phyloP scores from a whole-genome alignment of 2,113 vertebrate genomes.

The Pseudois nayaur region DNA sequence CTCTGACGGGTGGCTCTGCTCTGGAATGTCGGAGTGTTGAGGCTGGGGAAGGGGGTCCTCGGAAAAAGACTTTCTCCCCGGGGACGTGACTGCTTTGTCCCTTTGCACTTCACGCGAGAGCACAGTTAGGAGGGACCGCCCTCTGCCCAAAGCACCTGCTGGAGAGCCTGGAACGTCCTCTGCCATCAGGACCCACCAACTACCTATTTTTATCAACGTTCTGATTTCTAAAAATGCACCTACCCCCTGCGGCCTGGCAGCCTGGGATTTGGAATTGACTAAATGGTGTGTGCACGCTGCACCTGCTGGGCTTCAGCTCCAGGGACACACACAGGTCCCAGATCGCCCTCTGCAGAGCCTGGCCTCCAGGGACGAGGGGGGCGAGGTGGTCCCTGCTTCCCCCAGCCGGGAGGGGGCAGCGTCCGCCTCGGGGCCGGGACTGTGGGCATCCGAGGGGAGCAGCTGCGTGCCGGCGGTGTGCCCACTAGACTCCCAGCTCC shows the following conservation, averaged over 20 bases:
- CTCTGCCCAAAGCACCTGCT: not conserved
- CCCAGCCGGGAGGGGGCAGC: not conserved
- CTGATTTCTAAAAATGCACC: fast-evolving
- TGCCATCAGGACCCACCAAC: fast-evolving
- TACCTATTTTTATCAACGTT: not conserved
- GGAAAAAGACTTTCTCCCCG: not conserved
- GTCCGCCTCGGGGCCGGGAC: fast-evolving
- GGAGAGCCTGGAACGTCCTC: not conserved
- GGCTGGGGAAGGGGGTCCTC: not conserved
- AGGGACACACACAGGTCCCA: not conserved
- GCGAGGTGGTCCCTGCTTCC: not conserved
- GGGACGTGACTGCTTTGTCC: not conserved
- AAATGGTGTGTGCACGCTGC: not conserved
- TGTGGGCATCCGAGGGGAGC: not conserved
- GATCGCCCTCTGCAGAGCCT: not conserved
- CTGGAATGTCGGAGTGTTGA: not conserved
- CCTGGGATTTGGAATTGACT: not conserved
- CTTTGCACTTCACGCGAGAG: fast-evolving
- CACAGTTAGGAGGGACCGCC: too few species aligned
- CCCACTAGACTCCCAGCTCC: not conserved
- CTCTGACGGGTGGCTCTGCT: not conserved
- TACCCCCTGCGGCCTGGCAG: fast-evolving
- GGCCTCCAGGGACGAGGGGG: too few species aligned
- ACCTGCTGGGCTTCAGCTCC: not conserved
- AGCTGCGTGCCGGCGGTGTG: fast-evolving